Conservation (phyloP, 2,888 invertebrate genomes). For the Opisthograptis luteolata region DNA sequence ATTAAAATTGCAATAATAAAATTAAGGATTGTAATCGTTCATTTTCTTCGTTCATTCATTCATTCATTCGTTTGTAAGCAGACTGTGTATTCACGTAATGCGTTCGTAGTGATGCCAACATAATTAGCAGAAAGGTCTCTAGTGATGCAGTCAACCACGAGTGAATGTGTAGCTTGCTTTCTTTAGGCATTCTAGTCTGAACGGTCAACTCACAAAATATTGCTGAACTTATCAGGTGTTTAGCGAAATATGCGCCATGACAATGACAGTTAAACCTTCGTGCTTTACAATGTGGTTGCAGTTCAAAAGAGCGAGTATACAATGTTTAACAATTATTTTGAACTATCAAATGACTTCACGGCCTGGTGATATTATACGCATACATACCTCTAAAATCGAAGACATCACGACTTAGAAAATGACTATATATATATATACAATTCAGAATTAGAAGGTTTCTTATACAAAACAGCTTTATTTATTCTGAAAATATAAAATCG, state of each 20-base stretch:
- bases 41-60: slow-evolving; percentile 5
- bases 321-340: too few relatives aligned
- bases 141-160: slow-evolving; percentile 24
- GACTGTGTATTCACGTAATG: neutral
- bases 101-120: neutral
- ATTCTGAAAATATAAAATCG: too few relatives aligned
- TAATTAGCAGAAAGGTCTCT: neutral
- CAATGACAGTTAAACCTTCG: neutral
- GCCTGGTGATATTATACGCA: too few relatives aligned
- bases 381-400: too few relatives aligned
- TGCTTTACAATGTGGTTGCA: neutral
- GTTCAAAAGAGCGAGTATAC: too few relatives aligned
- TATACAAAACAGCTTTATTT: too few relatives aligned
- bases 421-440: too few relatives aligned
- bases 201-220: slow-evolving; percentile 13
- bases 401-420: too few relatives aligned
- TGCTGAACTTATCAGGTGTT: neutral
- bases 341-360: too few relatives aligned
- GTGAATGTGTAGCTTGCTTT: slow-evolving; percentile 17
- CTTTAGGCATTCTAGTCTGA: slow-evolving; percentile 28
- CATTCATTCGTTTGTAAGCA: slow-evolving; percentile 3
- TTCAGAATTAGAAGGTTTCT: too few relatives aligned
- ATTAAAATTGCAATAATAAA: neutral
- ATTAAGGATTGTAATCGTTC: neutral
- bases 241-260: neutral